Evolutionary conservation across 2,797 vertebrate genomes (phyloP).

Genomic region (Trichosurus vulpecula): DNA sequence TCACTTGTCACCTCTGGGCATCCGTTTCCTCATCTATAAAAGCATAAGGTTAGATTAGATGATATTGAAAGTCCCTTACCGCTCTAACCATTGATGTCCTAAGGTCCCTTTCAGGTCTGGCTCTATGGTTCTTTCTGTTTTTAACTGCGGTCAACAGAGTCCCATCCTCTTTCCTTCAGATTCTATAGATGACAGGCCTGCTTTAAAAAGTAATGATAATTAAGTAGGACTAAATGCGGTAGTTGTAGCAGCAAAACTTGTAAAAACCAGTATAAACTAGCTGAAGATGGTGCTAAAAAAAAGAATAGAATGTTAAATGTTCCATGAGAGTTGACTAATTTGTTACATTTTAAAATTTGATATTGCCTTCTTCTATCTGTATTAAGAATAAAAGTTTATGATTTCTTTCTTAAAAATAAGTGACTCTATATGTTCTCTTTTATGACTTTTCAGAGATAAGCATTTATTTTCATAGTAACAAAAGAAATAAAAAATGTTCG

Average conservation of each 20-base stretch:
- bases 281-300: slow-evolving; percentile 47
- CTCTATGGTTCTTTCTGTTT: not conserved
- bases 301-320: not conserved
- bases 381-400: slow-evolving; percentile 29
- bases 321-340: slow-evolving; percentile 33
- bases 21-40: not conserved
- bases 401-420: slow-evolving; percentile 4
- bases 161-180: not conserved
- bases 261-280: not conserved
- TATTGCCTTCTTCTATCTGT: not conserved
- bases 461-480: slow-evolving; percentile 33
- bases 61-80: too few species aligned
- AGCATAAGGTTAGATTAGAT: fast-evolving
- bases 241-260: not conserved
- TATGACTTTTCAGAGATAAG: slow-evolving; percentile 19
- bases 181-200: not conserved
- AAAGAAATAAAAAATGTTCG: slow-evolving; percentile 20
- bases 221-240: not conserved
- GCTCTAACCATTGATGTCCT: not conserved
- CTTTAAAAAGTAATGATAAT: slow-evolving; percentile 38
- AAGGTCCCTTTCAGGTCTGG: not conserved
- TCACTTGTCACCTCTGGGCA: not conserved
- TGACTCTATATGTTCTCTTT: not conserved
- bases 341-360: not conserved
- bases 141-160: not conserved